A percentile compares a stretch with the other conserved stretches of the same genome.
Conservation (phyloP, 2,888 invertebrate genomes). For the Tetranychus piercei region DNA sequence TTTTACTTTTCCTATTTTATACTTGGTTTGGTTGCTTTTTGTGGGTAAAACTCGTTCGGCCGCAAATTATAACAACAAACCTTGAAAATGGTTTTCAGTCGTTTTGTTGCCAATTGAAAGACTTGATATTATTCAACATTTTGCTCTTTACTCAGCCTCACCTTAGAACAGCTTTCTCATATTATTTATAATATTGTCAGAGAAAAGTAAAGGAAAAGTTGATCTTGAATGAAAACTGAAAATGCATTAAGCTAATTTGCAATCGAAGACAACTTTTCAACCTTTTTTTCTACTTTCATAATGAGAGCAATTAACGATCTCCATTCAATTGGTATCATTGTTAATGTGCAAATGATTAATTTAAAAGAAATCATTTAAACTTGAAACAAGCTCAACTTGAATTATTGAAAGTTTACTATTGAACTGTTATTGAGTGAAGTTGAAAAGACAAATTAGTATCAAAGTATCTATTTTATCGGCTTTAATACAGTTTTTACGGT, state of each 20-base stretch:
- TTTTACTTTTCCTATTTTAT: too few relatives aligned
- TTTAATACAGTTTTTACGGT: too few relatives aligned
- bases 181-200: not conserved
- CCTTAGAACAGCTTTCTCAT: not conserved
- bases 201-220: not conserved
- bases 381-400: too few relatives aligned
- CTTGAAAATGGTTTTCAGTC: not conserved
- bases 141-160: not conserved
- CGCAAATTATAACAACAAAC: not conserved
- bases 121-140: not conserved
- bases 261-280: not conserved
- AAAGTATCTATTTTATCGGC: too few relatives aligned
- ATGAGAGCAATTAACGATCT: not conserved
- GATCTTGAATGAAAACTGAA: too few relatives aligned
- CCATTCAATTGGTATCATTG: not conserved
- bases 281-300: too few relatives aligned
- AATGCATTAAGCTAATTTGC: not conserved
- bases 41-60: not conserved
- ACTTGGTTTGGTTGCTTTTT: not conserved
- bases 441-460: too few relatives aligned
- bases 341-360: too few relatives aligned
- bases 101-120: not conserved
- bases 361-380: too few relatives aligned
- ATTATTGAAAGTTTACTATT: too few relatives aligned
- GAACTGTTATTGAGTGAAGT: too few relatives aligned